Evolutionary conservation across 2,113 vertebrate species (phyloP).

Genomic region (Pachycephala philippinensis): DNA sequence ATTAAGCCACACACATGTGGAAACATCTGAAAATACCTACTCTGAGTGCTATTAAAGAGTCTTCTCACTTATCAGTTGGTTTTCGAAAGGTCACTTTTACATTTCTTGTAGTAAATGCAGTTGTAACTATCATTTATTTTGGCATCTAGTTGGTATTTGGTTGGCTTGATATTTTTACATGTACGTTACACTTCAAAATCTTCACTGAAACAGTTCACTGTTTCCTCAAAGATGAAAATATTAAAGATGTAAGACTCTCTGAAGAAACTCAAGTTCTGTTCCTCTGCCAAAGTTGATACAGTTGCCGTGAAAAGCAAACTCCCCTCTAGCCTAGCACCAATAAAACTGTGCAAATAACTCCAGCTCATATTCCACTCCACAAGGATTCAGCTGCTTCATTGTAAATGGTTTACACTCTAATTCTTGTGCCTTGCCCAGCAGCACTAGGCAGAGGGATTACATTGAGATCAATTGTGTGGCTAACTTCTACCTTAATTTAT

Average conservation of each 20-base stretch:
- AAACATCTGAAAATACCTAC: neutral
- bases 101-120: neutral
- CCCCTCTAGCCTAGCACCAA: neutral
- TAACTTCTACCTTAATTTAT: neutral
- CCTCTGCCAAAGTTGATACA: constrained; percentile 34
- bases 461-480: neutral
- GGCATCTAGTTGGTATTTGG: neutral
- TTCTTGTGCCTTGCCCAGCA: neutral
- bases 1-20: neutral
- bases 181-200: neutral
- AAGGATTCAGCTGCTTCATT: neutral
- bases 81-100: neutral
- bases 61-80: neutral
- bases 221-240: constrained; percentile 27
- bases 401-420: neutral
- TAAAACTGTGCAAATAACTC: neutral
- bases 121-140: neutral
- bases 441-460: neutral
- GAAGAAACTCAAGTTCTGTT: neutral
- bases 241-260: constrained; percentile 8
- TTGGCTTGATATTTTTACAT: neutral
- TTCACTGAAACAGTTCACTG: neutral
- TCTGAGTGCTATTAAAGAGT: neutral
- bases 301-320: constrained; percentile 44
- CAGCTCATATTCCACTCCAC: neutral